These are phyloP conservation scores for Bradypus variegatus DNA, from an alignment of 2,797 vertebrate species.

Conservation along the genomic window DNA sequence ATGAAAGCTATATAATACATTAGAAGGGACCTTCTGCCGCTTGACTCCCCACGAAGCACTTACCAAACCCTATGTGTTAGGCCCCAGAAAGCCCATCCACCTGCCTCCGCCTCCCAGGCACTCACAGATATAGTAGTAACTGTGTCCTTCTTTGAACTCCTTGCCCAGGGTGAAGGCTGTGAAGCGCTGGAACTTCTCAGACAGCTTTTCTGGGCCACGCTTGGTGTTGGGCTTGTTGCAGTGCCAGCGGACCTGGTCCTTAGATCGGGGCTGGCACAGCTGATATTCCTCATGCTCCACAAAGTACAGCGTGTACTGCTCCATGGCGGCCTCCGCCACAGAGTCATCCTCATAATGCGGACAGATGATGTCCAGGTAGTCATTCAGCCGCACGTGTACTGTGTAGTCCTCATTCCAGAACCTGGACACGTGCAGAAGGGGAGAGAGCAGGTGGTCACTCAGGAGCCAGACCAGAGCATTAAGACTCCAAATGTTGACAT, in stretches of 20 bases:
- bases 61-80: not conserved
- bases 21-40: not conserved
- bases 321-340: conserved; percentile 75
- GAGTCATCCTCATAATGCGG: conserved; percentile 85
- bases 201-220: conserved; percentile 90
- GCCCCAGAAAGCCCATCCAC: rapidly evolving
- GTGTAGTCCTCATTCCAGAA: conserved; percentile 83
- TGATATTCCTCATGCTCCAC: conserved; percentile 86
- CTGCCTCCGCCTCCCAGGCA: not conserved
- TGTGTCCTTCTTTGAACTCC: conserved; percentile 91
- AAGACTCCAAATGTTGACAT: not conserved
- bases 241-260: conserved; percentile 92
- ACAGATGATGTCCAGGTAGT: conserved; percentile 95
- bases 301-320: conserved; percentile 92
- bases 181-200: conserved; percentile 95
- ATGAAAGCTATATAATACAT: not conserved
- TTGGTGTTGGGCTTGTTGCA: conserved; percentile 86
- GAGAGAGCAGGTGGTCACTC: not conserved
- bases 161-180: conserved; percentile 93
- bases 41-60: not conserved
- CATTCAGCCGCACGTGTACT: conserved; percentile 84
- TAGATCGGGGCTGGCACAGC: conserved; percentile 84
- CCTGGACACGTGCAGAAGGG: conserved; percentile 63
- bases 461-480: not conserved
- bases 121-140: conserved; percentile 98